Evolutionary conservation across 2,797 vertebrate species (phyloP).

Genomic region (Propithecus deckenii): DNA sequence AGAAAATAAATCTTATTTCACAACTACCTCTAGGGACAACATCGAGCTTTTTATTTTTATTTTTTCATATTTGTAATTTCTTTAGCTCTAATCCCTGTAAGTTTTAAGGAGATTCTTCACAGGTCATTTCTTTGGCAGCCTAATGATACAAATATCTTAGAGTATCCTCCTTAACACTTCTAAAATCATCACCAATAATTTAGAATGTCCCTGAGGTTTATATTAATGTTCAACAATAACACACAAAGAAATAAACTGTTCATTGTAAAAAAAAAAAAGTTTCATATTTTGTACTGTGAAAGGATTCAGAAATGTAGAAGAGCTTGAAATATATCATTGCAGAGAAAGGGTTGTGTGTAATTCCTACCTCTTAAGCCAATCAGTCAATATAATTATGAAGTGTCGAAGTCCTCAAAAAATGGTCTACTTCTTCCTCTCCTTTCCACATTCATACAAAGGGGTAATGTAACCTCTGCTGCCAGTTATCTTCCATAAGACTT

Average conservation of each 20-base stretch:
- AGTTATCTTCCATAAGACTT: neutral
- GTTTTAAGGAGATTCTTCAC: conserved; percentile 10
- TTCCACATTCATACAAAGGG: neutral
- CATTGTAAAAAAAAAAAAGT: neutral
- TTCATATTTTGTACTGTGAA: neutral
- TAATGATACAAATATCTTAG: neutral
- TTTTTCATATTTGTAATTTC: conserved; percentile 25
- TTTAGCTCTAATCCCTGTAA: conserved; percentile 13
- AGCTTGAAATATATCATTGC: neutral
- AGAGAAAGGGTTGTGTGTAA: neutral
- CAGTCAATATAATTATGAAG: neutral
- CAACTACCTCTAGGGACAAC: neutral
- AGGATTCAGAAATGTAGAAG: neutral
- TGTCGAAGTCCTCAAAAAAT: neutral
- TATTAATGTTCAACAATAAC: neutral
- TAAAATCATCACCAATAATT: conserved; percentile 11
- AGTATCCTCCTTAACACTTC: neutral
- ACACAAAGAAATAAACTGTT: neutral
- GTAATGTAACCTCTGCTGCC: neutral
- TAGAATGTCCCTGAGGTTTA: neutral
- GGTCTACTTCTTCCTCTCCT: neutral
- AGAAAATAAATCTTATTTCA: conserved; percentile 49
- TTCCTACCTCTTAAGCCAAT: neutral
- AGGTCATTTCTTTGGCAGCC: neutral
- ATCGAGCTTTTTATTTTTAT: neutral